Evolutionary conservation across 2,797 vertebrate genomes (phyloP).

Genomic region (Telmatherina bonti): DNA sequence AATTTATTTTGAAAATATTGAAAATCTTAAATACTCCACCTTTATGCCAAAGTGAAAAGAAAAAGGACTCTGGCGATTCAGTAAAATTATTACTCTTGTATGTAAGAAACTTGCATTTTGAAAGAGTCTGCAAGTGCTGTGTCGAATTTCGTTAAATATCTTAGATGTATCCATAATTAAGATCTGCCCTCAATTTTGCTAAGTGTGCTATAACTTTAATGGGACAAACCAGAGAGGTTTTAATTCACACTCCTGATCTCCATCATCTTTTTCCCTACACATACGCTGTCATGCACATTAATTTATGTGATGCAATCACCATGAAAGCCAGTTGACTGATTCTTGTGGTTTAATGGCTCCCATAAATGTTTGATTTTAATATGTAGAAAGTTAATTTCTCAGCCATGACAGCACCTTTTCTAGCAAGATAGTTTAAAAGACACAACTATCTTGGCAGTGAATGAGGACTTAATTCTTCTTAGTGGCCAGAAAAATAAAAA

Average conservation of each 20-base stretch:
- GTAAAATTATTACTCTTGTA: neutral
- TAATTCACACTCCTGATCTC: slow-evolving; percentile 43
- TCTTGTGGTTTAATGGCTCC: slow-evolving; percentile 39
- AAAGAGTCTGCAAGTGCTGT: neutral
- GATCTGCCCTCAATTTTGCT: slow-evolving; percentile 46
- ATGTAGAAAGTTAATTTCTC: slow-evolving; percentile 8
- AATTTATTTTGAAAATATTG: no score
- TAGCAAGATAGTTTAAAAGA: slow-evolving; percentile 19
- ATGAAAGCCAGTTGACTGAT: slow-evolving; percentile 53
- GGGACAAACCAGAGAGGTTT: slow-evolving; percentile 46
- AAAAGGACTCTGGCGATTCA: neutral
- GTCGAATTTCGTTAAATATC: slow-evolving; percentile 14
- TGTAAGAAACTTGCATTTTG: neutral
- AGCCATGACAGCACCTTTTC: slow-evolving; percentile 11
- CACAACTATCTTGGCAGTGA: slow-evolving; percentile 13
- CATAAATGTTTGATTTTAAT: slow-evolving; percentile 39
- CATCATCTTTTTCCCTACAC: slow-evolving; percentile 19
- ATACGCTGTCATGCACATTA: slow-evolving; percentile 15
- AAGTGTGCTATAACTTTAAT: slow-evolving; percentile 60
- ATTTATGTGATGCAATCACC: slow-evolving; percentile 60
- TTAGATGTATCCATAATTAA: slow-evolving; percentile 35
- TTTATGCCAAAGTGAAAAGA: neutral
- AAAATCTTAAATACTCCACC: no score
- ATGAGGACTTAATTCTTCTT: slow-evolving; percentile 7
- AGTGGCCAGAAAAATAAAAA: neutral